Base-by-base conservation (phyloP, 1,140 invertebrate genomes). In the Drosophila kohkoa region DNA sequence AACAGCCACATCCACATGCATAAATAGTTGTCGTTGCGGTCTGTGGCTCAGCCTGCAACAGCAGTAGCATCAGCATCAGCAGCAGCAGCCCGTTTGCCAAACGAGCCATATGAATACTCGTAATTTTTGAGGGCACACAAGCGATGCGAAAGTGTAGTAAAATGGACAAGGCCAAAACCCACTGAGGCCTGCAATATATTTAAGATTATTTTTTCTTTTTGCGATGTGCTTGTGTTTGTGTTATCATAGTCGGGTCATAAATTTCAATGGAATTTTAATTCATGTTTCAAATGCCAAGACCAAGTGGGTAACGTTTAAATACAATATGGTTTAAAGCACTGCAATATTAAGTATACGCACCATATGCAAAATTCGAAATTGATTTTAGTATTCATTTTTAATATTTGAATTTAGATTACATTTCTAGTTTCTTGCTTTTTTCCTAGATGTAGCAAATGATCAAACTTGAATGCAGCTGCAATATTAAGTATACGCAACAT, bases 1-100 rank as follows among this genome's bases (percentile, higher is more conserved):
- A 25, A n/a, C 55, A 49, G 45, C 28, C 48, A 58, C 54, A 52
- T n/a, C 25, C 25, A 49, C 38, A 13, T 8, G 1, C 74, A 77
- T 86, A 85, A 85, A 79, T 82, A 82, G 70, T 76, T 85, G 63
- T 51, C 67, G 55, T 69, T 85, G 81, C 62, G 73, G 68, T 77
- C 67, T 51, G 49, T 57, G 58, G 55, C 30, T 52, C 70, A 30
- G 52, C 28, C 49, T 51, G 65, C 54, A 67, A 16, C 20, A 25
- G 3, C 20, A 25, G 20, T 25, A 25, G 0, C 20, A 25, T 20
- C 20, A 20, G 3, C 20, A 20, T 4, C 20, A 25, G 20, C 3
- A 25, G 20, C 20, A 25, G 20, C 20, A 25, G 20, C 20, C 8
- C 30, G 60, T 20, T 54, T 59, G 68, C 41, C 68, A 65, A 80